A percentile compares a stretch with the other conserved stretches of the same genome.
Conservation (phyloP, 2,797 vertebrate species). For the Nannoperca australis region DNA sequence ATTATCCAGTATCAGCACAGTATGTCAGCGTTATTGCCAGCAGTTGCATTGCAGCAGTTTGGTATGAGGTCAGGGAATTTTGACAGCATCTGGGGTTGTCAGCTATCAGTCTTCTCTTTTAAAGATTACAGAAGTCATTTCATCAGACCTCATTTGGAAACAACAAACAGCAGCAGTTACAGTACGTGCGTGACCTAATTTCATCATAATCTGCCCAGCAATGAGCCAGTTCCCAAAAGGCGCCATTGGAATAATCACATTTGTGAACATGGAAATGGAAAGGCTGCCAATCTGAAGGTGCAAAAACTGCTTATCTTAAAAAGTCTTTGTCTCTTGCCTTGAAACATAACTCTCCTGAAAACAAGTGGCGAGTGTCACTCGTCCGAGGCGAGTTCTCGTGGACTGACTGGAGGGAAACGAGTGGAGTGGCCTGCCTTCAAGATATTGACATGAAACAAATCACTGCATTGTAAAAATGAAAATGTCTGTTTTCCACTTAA, state of each 20-base stretch:
- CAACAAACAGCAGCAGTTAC: constrained; percentile 37
- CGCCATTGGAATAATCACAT: constrained; percentile 22
- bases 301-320: constrained; percentile 16
- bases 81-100: constrained; percentile 51
- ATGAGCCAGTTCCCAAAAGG: constrained; percentile 47
- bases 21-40: constrained; percentile 56
- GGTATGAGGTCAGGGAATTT: constrained; percentile 44
- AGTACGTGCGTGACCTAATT: constrained; percentile 67
- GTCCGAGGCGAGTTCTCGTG: constrained; percentile 33
- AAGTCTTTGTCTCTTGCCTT: constrained; percentile 29
- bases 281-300: constrained; percentile 6
- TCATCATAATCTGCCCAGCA: constrained; percentile 55
- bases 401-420: constrained; percentile 44
- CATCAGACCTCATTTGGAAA: constrained; percentile 34
- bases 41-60: constrained; percentile 40
- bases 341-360: constrained; percentile 11
- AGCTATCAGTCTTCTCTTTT: constrained; percentile 51
- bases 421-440: constrained; percentile 24
- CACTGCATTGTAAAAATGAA: constrained; percentile 35
- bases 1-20: constrained; percentile 64
- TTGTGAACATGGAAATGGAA: constrained; percentile 45
- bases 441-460: constrained; percentile 59
- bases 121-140: constrained; percentile 42
- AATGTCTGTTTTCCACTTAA: constrained; percentile 41
- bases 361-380: constrained; percentile 30